Base-by-base conservation (phyloP, 2,113 vertebrate genomes). In the Morone saxatilis region DNA sequence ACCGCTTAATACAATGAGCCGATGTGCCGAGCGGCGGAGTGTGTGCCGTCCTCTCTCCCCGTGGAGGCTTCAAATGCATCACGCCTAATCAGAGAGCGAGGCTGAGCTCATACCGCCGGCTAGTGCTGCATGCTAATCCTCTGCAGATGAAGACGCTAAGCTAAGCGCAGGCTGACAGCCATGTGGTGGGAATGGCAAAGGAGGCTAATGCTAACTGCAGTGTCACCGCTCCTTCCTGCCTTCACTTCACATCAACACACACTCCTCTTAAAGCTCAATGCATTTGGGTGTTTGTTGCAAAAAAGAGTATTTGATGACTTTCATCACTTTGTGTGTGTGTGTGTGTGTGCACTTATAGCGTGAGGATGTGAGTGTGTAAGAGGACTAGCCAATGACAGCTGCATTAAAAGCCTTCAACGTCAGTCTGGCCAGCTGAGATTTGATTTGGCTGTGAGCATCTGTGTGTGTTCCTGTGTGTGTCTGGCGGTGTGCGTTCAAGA, bases 71-170 rank as follows among this genome's bases (percentile, higher is more conserved):
- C 89, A 88, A 85, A 92, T 84, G 89, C 89, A 90, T 89, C 91
- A 85, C 47, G 63, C 56, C 80, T 93, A 89, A 92, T 91, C 89
- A 88, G 85, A 77, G 78, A 82, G 83, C 40, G 88, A 82, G 88
- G 75, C 83, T 86, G 74, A 41, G 89, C 88, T 87, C 70, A 31
- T 50, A 69, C 79, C 45, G 88, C 79, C 14, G 76, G 88, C 88
- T 89, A 88, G 77, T 45, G 85, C 91, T 89, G 92, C 90, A 92
- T 94, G 92, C 86, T 92, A 94, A 94, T 93, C 90, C 90, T 78
- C 78, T 47, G 61, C 89, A 84, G 92, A 94, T 93, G 93, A 93
- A 93, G 93, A 91, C 87, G 85, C 90, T 88, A 88, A 93, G 90
- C 91, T 93, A 92, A 85, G 89, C 40, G 17, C 86, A 50, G 88